Evolutionary conservation across 1,140 invertebrate species (phyloP), one percentile per base, ranked within the genome.

Genomic region (Zaprionus nigranus): DNA sequence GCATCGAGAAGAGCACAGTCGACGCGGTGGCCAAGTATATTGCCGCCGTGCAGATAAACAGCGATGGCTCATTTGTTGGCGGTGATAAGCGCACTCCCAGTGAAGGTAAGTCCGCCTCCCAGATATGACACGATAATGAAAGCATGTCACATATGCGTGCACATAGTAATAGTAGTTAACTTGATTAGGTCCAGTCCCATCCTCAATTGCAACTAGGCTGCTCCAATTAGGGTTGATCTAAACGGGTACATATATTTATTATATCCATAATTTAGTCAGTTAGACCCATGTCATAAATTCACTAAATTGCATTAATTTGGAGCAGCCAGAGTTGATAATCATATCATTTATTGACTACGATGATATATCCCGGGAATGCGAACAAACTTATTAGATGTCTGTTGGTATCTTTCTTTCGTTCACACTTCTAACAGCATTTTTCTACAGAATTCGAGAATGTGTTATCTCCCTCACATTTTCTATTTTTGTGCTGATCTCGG

Each of bases 11-110:
- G 11, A 86, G 94, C 46, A 94, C 93, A 11, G 94, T 95, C 11
- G 82, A 94, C 6, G 93, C 94, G 81, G 96, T 97, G 3, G 87
- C 93, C 36, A 91, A 95, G 60, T 97, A 97, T 91, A 93, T 97
- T 74, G 78, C 82, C 9, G 78, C 86, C 9, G 87, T 78, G 1
- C 91, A 92, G 67, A 92, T 92, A 68, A 88, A 90, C 70, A 81
- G 80, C 70, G 57, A 93, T 93, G 81, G 93, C 82, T 63, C 86
- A 53, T 87, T 90, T 61, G 71, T 82, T 54, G 90, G 71, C 53
- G 77, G 79, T 28, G 84, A 87, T 86, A 92, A 80, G 79, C 53
- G 62, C 46, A 59, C 71, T 70, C 67, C 68, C 17, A 68, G 62
- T 15, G 62, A 75, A 80, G 86, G 81, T 92, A 78, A 73, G 62